Evolutionary conservation across 2,113 vertebrate genomes (phyloP), one percentile per base, ranked within the genome.

Genomic region (Seriola aureovittata): DNA sequence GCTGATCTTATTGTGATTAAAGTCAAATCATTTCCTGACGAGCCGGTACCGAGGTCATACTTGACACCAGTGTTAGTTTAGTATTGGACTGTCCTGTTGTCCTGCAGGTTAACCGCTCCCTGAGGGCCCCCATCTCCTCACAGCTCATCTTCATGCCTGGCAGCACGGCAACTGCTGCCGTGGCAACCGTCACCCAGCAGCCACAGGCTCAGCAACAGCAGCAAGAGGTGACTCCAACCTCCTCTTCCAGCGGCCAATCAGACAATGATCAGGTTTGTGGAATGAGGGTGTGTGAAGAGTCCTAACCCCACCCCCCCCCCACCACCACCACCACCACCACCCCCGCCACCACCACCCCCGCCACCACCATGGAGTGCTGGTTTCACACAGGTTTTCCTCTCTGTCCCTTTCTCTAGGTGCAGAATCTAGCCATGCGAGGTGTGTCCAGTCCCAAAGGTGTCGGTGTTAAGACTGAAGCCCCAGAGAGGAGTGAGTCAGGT

Each of bases 101-200:
- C 84, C 4, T 8, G 44, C 88, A 96, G 95, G 95, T 96, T 46
- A 96, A 96, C 89, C 93, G 95, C 54, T 93, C 95, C 46, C 94
- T 95, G 4, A 90, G 95, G 71, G 95, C 98, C 57, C 98, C 98
- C 90, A 96, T 99, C 62, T 95, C 97, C 78, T 96, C 97, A 54
- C 98, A 99, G 69, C 97, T 99, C 91, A 99, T 99, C 95, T 97
- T 99, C 87, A 99, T 99, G 98, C 98, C 97, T n/a, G 96, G 97
- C 10, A 96, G 95, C 93, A 96, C 97, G 0, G 95, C 97, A 78
- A 96, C 97, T 4, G 96, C 97, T 64, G 96, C 98, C 21, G 91
- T 95, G 78, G 93, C 95, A 46, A 93, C 94, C 0, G 94, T 95
- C 40, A 69, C 94, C 58, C 94, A 95, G 87, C 95, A 95, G 57